Evolutionary conservation across 2,797 vertebrate species (phyloP), one percentile per base, ranked within the genome.

Genomic region (Florisuga fusca): DNA sequence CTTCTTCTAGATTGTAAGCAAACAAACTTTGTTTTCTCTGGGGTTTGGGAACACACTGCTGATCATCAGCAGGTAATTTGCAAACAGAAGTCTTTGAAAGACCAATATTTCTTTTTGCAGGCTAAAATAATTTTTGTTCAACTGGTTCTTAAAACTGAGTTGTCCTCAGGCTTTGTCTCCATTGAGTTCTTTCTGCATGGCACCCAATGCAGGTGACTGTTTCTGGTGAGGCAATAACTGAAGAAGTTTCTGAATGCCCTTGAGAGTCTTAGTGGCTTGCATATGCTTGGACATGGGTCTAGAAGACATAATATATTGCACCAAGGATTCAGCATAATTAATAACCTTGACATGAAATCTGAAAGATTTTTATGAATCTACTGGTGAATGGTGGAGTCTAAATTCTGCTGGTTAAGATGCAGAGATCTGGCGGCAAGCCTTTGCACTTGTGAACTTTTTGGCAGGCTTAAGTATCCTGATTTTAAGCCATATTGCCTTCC

Each of bases 1-100:
- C 73, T 59, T 79, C 29, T 73, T 7, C 19, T 9, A 11, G 13
- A 15, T 34, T 57, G 20, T 26, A 91, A 83, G 26, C 23, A 75
- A 92, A 63, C 23, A 33, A 62, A 43, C 38, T 41, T 41, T 15
- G 7, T 57, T 64, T 82, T 41, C 18, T 51, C 36, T 45, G 59
- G 27, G 14, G 6, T 36, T 48, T 53, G 51, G 34, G 46, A 84
- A 46, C 17, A 10, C 10, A 5, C 21, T 53, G 14, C 10, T 54
- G 18, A 46, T 66, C 27, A 22, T 10, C 6, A 0, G 0, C 1
- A 0, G 7, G 18, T 41, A 12, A 51, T 86, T 23, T 50, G 27
- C 16, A 74, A 33, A 68, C 41, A 68, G 23, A 81, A 19, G 9
- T 13, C 25, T 64, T 91, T 86, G 64, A 78, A 75, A 72, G 31